phyloP scores from a whole-genome alignment of 2,113 vertebrate species.

The Pipra filicauda region DNA sequence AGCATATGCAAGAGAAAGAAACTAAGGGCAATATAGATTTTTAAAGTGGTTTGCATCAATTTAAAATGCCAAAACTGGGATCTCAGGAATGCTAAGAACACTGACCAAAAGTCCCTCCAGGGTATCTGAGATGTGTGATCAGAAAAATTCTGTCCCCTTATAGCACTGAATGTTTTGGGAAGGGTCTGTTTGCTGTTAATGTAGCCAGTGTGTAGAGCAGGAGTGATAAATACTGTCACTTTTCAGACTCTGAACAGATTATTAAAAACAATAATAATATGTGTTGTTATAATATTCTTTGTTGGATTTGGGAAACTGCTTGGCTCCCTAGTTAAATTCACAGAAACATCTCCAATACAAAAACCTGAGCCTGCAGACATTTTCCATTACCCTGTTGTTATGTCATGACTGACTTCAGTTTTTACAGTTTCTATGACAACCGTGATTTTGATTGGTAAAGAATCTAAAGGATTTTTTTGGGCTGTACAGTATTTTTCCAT shows the following conservation, averaged over 20 bases:
- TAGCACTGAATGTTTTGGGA: not conserved
- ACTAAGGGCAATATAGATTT: not conserved
- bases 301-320: not conserved
- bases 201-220: not conserved
- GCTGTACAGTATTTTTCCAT: constrained; percentile 32
- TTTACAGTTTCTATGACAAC: constrained; percentile 76
- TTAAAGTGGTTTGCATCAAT: not conserved
- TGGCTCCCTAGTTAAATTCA: constrained; percentile 24
- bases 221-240: not conserved
- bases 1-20: not conserved
- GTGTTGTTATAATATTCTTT: not conserved
- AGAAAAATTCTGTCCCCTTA: not conserved
- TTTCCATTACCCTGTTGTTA: constrained; percentile 50
- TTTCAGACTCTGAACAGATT: not conserved
- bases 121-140: not conserved
- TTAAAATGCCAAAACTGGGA: not conserved
- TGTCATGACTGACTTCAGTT: constrained; percentile 63
- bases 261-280: not conserved
- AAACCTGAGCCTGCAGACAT: constrained; percentile 43
- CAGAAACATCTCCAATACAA: constrained; percentile 4
- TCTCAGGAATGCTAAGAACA: not conserved
- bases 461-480: constrained; percentile 37
- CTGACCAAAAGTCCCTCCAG: not conserved
- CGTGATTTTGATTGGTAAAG: constrained; percentile 59
- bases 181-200: not conserved